Conservation (phyloP, 2,888 invertebrate species). For the Desoria tigrina region DNA sequence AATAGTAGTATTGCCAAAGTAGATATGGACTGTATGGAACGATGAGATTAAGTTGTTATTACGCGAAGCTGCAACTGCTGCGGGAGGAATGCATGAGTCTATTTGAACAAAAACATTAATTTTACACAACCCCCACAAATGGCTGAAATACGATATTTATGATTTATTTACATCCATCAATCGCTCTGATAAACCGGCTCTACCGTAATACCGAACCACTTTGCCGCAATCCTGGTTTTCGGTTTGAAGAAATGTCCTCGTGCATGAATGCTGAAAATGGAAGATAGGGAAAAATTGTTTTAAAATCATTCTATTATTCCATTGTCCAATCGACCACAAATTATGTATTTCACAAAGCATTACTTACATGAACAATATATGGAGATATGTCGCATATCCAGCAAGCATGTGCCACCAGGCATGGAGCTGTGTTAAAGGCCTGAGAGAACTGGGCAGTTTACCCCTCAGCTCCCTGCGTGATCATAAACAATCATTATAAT, state of each 20-base stretch:
- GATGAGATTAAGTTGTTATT: too few relatives aligned
- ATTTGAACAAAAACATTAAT: too few relatives aligned
- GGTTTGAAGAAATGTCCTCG: slow-evolving; percentile 51
- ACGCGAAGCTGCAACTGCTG: too few relatives aligned
- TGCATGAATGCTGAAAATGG: slow-evolving; percentile 47
- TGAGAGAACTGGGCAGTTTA: slow-evolving; percentile 51
- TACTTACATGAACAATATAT: slow-evolving; percentile 54
- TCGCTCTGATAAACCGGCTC: slow-evolving; percentile 39
- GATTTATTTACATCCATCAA: slow-evolving; percentile 30
- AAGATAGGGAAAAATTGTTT: neutral
- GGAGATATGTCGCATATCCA: slow-evolving; percentile 58
- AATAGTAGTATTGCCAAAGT: too few relatives aligned
- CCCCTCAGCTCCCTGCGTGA: slow-evolving; percentile 48
- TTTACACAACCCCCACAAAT: too few relatives aligned
- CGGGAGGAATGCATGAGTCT: too few relatives aligned
- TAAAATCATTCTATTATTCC: neutral
- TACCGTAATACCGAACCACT: slow-evolving; percentile 46
- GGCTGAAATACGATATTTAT: neutral
- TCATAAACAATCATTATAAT: neutral
- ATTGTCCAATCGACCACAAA: too few relatives aligned
- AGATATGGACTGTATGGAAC: too few relatives aligned
- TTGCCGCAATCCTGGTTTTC: slow-evolving; percentile 37
- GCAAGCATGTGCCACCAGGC: slow-evolving; percentile 60
- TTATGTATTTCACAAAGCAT: too few relatives aligned
- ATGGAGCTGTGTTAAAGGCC: slow-evolving; percentile 58